A percentile compares a stretch with the other conserved stretches of the same genome.
These are phyloP conservation scores for Penaeus japonicus DNA, from an alignment of 1,140 invertebrate genomes.

Conservation along the genomic window DNA sequence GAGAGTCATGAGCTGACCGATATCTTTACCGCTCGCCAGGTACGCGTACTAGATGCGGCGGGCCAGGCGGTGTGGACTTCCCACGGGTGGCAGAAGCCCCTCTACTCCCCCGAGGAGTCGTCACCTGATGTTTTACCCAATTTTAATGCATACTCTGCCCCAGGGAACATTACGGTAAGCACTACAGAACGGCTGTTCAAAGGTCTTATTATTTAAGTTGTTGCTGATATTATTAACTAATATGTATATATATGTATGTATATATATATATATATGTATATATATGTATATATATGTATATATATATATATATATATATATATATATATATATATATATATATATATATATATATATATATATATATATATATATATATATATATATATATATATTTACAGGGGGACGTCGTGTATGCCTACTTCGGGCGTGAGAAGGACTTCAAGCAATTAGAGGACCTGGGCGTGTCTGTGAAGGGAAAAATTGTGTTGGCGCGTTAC, in stretches of 20 bases:
- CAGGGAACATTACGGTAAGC: constrained; percentile 35
- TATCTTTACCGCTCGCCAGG: background rate
- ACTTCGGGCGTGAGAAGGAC: constrained; percentile 67
- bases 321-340: too few relatives aligned
- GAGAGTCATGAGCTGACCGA: too few relatives aligned
- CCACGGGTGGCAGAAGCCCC: constrained; percentile 3
- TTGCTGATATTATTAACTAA: too few relatives aligned
- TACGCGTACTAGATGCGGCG: constrained; percentile 29
- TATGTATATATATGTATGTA: too few relatives aligned
- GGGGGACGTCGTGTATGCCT: constrained; percentile 65
- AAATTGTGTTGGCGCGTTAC: constrained; percentile 64
- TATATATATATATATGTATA: too few relatives aligned
- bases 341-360: too few relatives aligned
- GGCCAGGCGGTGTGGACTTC: constrained; percentile 36
- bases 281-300: too few relatives aligned
- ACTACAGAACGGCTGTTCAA: too few relatives aligned
- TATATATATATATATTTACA: too few relatives aligned
- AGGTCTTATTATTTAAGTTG: too few relatives aligned
- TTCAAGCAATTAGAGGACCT: constrained; percentile 62
- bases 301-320: too few relatives aligned
- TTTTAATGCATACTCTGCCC: constrained; percentile 58
- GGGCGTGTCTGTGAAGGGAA: constrained; percentile 62
- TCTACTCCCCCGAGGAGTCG: constrained; percentile 31
- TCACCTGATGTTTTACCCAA: constrained; percentile 21
- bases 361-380: too few relatives aligned